A percentile compares a stretch with the other conserved stretches of the same genome.
Conservation (phyloP, 2,888 invertebrate species). For the Cacoxenus indagator region DNA sequence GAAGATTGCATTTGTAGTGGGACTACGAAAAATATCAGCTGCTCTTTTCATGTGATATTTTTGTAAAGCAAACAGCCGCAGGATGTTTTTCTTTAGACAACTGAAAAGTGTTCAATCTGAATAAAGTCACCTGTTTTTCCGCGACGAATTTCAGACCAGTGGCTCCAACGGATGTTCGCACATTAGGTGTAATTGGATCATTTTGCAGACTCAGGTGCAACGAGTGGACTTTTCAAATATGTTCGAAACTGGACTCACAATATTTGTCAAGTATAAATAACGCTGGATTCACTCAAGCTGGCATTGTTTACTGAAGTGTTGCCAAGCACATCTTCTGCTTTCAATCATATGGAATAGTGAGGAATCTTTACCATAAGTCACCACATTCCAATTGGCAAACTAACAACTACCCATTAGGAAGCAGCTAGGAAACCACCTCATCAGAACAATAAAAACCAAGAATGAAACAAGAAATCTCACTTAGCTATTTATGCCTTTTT, state of each 20-base stretch:
- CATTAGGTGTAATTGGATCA: not conserved
- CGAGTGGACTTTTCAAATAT: no score
- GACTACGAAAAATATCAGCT: not conserved
- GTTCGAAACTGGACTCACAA: not conserved
- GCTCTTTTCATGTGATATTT: not conserved
- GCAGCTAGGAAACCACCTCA: not conserved
- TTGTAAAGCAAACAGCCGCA: not conserved
- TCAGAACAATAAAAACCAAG: slow-evolving; percentile 13
- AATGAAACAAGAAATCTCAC: slow-evolving; percentile 44
- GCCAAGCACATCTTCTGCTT: no score
- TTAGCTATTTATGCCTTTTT: slow-evolving; percentile 49
- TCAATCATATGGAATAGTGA: no score
- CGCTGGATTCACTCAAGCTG: no score
- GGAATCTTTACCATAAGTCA: no score
- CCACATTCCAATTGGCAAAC: not conserved
- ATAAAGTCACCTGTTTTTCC: not conserved
- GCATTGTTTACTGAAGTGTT: no score
- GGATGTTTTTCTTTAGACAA: not conserved
- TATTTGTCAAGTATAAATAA: not conserved
- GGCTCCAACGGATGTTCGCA: not conserved
- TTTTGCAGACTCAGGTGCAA: not conserved
- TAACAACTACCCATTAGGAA: not conserved
- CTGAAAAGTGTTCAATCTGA: not conserved
- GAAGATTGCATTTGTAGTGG: slow-evolving; percentile 10
- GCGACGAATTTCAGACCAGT: not conserved